Evolutionary conservation across 2,113 vertebrate genomes (phyloP).

Genomic region (Hiodon alosoides): DNA sequence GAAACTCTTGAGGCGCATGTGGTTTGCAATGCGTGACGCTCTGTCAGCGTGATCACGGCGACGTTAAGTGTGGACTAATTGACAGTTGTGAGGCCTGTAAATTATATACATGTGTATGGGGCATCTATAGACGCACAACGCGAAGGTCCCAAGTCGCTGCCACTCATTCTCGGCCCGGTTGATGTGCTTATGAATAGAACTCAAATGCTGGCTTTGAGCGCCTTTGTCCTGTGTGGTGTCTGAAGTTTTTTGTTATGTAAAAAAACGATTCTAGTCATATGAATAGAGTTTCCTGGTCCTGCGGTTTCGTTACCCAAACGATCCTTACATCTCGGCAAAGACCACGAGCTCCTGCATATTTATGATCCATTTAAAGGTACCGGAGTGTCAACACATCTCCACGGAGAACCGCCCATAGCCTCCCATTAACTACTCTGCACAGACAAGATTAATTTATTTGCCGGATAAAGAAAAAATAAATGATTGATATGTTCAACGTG

Average conservation of each 20-base stretch:
- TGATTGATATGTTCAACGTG: too few relatives aligned
- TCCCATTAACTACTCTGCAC: conserved; percentile 6
- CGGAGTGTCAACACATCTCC: conserved; percentile 24
- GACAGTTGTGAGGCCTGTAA: conserved; percentile 23
- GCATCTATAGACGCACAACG: conserved; percentile 10
- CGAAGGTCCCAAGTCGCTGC: conserved; percentile 11
- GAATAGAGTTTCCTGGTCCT: conserved; percentile 24
- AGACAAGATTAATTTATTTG: conserved; percentile 12
- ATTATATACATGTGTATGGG: conserved; percentile 15
- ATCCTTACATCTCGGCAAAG: conserved; percentile 17
- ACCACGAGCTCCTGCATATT: conserved; percentile 18
- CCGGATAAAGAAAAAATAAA: conserved; percentile 2
- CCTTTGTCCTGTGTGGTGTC: conserved; percentile 20
- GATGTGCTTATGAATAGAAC: conserved; percentile 11
- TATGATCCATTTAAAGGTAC: conserved; percentile 16
- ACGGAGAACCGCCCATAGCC: conserved; percentile 7
- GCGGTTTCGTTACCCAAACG: conserved; percentile 16
- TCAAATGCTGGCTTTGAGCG: conserved; percentile 19
- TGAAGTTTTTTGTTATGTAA: conserved; percentile 28
- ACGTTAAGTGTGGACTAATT: conserved; percentile 18
- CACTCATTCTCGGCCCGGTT: conserved; percentile 1
- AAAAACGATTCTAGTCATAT: conserved; percentile 19
- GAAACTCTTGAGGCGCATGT: not conserved
- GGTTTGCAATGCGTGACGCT: not conserved
- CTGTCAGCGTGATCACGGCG: not conserved